Evolutionary conservation across 2,888 invertebrate species (phyloP), one percentile per base, ranked within the genome.

Genomic region (Neria commutata): DNA sequence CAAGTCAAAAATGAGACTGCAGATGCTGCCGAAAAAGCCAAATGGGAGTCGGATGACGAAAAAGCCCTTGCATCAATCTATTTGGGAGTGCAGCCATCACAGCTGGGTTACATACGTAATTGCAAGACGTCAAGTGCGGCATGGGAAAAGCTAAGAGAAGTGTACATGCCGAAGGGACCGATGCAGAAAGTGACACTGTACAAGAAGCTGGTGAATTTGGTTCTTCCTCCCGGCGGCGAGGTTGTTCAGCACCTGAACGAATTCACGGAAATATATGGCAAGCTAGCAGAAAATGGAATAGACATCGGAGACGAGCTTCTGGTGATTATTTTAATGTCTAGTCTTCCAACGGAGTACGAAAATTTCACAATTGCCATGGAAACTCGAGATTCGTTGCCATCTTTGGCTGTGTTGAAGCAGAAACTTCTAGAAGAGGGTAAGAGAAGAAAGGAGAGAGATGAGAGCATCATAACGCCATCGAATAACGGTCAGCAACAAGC

Each of bases 121-220:
- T 60, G 61, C 34, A 62, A 58, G 37, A 60, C 65, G 10, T 58
- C 62, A 8, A 11, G 45, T 21, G 63, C 59, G 4, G 60, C 58
- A 16, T 63, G 58, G 63, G 46, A 46, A 17, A 56, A 40, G 17
- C 46, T 63, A n/a, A 19, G 37, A 26, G 46, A 54, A 5, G 40
- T 56, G n/a, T 56, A 61, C 49, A 25, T 52, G n/a, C 63, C 63
- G 25, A 60, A 58, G 21, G 61, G 54, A 4, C 63, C 61, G 19
- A 49, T 56, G 0, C 54, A 54, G 21, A 60, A 63, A 16, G 54
- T 63, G 0, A 58, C 40, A n/a, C 10, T 65, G 5, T 61, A 55
- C 37, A 62, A 61, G 23, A 54, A 62, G 21, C 40, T 65, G 1
- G 14, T 65, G 6, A 54, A 46, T 25, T 49, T 60, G 25, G n/a